A percentile compares a stretch with the other conserved stretches of the same genome.
Evolutionary conservation across 2,113 vertebrate species (phyloP).

Genomic region (Colaptes auratus): DNA sequence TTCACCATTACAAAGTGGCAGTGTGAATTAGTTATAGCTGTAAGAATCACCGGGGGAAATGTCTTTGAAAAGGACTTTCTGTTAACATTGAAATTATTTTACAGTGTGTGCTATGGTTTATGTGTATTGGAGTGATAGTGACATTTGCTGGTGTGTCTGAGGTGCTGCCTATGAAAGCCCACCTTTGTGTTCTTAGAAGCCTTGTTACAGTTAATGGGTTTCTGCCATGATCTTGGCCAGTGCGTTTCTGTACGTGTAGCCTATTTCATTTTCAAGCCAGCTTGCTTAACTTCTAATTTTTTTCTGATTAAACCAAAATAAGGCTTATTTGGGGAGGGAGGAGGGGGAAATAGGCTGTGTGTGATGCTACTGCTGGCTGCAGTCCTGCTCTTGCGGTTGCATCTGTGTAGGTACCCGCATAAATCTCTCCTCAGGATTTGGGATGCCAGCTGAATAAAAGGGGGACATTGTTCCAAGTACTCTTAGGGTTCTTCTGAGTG

Average conservation of each 20-base stretch:
- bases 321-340: background rate
- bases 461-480: background rate
- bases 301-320: background rate
- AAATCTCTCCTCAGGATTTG: background rate
- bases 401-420: background rate
- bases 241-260: background rate
- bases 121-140: background rate
- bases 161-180: background rate
- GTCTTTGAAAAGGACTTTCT: background rate
- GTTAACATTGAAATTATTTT: background rate
- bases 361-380: background rate
- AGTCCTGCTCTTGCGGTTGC: background rate
- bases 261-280: background rate
- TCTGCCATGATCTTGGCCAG: fast-evolving
- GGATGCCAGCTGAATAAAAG: slow-evolving; percentile 19
- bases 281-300: background rate
- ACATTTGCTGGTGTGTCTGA: background rate
- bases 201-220: background rate
- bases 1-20: background rate
- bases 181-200: background rate
- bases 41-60: background rate
- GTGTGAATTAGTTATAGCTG: background rate
- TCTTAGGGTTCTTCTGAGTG: background rate
- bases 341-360: background rate
- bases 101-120: background rate